These are phyloP conservation scores for Conopomorpha cramerella DNA, from an alignment of 1,140 invertebrate genomes.

Conservation along the genomic window DNA sequence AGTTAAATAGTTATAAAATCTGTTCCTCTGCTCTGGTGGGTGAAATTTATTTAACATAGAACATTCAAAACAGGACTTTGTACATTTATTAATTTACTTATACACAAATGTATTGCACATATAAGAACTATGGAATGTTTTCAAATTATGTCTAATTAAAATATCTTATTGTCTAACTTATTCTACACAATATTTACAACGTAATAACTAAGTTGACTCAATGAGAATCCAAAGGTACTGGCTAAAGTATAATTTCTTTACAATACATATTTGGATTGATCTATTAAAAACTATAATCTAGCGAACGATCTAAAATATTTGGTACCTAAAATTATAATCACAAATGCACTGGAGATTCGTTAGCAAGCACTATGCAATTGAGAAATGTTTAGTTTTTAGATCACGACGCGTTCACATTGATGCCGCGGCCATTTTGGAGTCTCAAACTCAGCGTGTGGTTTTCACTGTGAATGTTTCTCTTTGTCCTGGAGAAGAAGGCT, in stretches of 20 bases:
- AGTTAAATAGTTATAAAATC: no score
- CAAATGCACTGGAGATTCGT: slow-evolving; percentile 38
- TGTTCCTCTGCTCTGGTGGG: no score
- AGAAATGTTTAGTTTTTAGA: slow-evolving; percentile 12
- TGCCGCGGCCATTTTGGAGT: slow-evolving; percentile 29
- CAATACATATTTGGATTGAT: slow-evolving; percentile 6
- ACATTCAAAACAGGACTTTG: no score
- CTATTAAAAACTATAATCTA: background rate
- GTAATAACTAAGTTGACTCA: slow-evolving; percentile 7
- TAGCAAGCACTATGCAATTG: slow-evolving; percentile 10
- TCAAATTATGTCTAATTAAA: slow-evolving; percentile 6
- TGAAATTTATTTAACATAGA: no score
- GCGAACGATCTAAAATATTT: slow-evolving; percentile 16
- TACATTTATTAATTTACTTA: slow-evolving; percentile 23
- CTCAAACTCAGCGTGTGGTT: slow-evolving; percentile 50
- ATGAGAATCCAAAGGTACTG: slow-evolving; percentile 22
- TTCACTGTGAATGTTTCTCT: slow-evolving; percentile 70
- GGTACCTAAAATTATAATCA: slow-evolving; percentile 33
- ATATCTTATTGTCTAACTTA: slow-evolving; percentile 6
- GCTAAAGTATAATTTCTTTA: slow-evolving; percentile 14
- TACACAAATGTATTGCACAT: slow-evolving; percentile 50
- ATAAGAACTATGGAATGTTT: slow-evolving; percentile 49
- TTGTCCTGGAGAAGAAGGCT: slow-evolving; percentile 73
- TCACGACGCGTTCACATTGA: slow-evolving; percentile 28
- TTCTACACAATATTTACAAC: slow-evolving; percentile 4